Conservation (phyloP, 92 coral and sea anemone species). For the Pocillopora meandrina region DNA sequence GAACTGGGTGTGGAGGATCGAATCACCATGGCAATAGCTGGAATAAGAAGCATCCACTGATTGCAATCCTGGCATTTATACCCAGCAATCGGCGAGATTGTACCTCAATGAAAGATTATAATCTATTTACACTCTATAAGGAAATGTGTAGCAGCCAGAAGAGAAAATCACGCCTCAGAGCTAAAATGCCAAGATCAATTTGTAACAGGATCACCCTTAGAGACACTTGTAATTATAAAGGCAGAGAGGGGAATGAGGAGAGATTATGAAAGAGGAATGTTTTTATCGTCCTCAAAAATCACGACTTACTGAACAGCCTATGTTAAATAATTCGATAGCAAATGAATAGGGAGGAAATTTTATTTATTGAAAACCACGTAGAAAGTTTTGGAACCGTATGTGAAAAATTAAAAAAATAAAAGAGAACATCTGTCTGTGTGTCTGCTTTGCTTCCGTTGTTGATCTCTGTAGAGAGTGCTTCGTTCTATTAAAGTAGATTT, state of each 20-base stretch:
- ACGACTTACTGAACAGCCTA: too few species aligned
- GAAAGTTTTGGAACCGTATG: not conserved
- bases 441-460: not conserved
- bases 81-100: too few species aligned
- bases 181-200: not conserved
- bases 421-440: not conserved
- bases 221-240: too few species aligned
- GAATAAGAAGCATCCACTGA: constrained; percentile 74
- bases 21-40: constrained; percentile 80
- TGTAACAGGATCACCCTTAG: not conserved
- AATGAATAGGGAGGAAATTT: not conserved
- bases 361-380: not conserved
- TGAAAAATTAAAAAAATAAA: not conserved
- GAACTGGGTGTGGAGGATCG: constrained; percentile 89
- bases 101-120: too few species aligned
- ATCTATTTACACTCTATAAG: not conserved
- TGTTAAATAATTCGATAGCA: not conserved
- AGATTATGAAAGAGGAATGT: too few species aligned
- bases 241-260: too few species aligned
- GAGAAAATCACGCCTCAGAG: too few species aligned
- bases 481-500: too few species aligned
- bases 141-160: not conserved
- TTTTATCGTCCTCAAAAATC: too few species aligned
- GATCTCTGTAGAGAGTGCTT: not conserved
- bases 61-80: not conserved